A percentile compares a stretch with the other conserved stretches of the same genome.
phyloP scores from a whole-genome alignment of 64 coral and sea anemone genomes.

The Montipora foliosa region DNA sequence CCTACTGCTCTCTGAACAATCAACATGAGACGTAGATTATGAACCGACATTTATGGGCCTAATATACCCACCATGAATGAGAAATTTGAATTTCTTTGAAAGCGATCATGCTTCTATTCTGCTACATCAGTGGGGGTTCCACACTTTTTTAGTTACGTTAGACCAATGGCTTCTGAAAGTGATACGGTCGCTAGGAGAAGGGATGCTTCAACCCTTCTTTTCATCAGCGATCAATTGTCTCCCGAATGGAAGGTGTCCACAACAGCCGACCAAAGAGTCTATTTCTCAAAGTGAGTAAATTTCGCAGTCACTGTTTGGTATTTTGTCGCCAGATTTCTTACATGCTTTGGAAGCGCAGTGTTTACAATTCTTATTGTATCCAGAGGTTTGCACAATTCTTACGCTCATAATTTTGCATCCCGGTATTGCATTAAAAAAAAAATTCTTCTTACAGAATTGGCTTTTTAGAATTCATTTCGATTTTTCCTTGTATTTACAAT shows the following conservation, averaged over 20 bases:
- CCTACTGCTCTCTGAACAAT: neutral
- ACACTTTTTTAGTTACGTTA: neutral
- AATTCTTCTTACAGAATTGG: neutral
- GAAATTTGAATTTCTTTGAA: neutral
- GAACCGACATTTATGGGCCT: neutral
- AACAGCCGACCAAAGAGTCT: conserved; percentile 51
- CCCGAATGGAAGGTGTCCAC: conserved; percentile 44
- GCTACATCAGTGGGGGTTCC: neutral
- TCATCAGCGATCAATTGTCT: neutral
- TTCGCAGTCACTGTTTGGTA: neutral
- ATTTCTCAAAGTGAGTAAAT: conserved; percentile 73
- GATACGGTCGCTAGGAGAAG: neutral
- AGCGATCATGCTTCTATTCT: neutral
- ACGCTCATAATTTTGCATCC: neutral
- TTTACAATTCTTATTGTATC: neutral
- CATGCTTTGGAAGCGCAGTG: neutral
- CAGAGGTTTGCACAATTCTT: neutral
- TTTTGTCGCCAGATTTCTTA: neutral
- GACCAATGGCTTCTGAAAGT: conserved; percentile 18
- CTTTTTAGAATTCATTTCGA: no score
- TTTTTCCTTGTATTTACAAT: no score
- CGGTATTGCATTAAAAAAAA: neutral
- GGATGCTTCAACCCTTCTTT: neutral
- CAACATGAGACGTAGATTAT: neutral
- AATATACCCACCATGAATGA: neutral